Evolutionary conservation across 2,113 vertebrate genomes (phyloP).

Genomic region (Cichladusa arquata): DNA sequence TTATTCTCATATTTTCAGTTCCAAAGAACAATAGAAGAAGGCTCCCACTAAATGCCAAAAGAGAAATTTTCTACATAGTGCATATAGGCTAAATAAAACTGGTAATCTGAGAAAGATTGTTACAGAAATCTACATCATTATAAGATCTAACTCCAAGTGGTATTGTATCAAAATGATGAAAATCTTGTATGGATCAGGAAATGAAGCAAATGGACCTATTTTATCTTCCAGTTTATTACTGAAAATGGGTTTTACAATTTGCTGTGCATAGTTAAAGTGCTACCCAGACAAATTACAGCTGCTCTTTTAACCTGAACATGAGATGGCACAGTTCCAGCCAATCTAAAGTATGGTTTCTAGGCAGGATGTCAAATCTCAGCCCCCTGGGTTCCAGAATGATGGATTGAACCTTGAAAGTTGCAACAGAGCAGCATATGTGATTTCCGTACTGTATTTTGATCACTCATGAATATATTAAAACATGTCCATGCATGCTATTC

Average conservation of each 20-base stretch:
- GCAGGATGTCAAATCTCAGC: constrained; percentile 69
- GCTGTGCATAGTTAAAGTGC: constrained; percentile 63
- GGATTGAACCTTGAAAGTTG: constrained; percentile 70
- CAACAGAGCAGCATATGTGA: constrained; percentile 61
- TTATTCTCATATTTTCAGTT: constrained; percentile 26
- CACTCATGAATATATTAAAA: constrained; percentile 63
- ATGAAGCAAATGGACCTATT: constrained; percentile 51
- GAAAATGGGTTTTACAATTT: constrained; percentile 67
- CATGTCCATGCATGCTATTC: constrained; percentile 19
- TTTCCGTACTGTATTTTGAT: constrained; percentile 61
- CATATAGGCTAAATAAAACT: background rate
- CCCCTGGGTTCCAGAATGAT: constrained; percentile 64
- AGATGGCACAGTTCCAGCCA: constrained; percentile 71
- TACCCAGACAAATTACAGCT: constrained; percentile 74
- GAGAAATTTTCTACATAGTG: background rate
- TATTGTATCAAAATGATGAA: constrained; percentile 38
- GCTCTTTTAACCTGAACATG: constrained; percentile 75
- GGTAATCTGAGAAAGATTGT: constrained; percentile 37
- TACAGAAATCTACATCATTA: constrained; percentile 9
- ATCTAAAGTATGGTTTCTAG: constrained; percentile 68
- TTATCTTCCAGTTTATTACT: constrained; percentile 64
- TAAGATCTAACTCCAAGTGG: constrained; percentile 26
- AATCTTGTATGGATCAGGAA: constrained; percentile 54
- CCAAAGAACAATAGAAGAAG: constrained; percentile 24
- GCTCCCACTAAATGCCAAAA: background rate